phyloP scores from a whole-genome alignment of 2,797 vertebrate genomes.

The Glyptemys insculpta region DNA sequence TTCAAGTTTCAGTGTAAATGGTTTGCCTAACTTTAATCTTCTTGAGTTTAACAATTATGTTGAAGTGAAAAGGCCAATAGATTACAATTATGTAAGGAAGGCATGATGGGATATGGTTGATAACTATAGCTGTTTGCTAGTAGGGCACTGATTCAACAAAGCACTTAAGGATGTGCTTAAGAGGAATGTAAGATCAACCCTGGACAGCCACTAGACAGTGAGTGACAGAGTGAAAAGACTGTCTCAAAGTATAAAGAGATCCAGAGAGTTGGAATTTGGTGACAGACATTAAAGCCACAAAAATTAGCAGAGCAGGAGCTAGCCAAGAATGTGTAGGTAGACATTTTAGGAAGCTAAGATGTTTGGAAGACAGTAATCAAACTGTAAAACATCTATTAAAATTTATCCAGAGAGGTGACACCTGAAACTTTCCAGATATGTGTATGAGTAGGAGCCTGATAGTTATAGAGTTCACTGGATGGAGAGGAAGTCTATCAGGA shows the following conservation, averaged over 20 bases:
- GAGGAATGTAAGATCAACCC: not conserved
- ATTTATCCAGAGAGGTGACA: not conserved
- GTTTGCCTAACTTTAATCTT: not conserved
- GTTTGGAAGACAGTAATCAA: not conserved
- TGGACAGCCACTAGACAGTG: not conserved
- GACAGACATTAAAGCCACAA: not conserved
- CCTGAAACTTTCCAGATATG: not conserved
- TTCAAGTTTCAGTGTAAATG: not conserved
- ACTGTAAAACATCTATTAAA: not conserved
- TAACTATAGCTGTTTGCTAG: not conserved
- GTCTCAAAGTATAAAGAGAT: not conserved
- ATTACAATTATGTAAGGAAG: not conserved
- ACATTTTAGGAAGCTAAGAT: not conserved
- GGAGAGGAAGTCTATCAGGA: not conserved
- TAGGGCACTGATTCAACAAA: not conserved
- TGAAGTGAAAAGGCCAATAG: not conserved
- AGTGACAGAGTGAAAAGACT: not conserved
- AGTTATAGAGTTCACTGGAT: not conserved
- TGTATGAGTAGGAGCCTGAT: not conserved
- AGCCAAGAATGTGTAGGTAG: not conserved
- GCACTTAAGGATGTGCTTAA: not conserved
- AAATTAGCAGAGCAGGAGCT: not conserved
- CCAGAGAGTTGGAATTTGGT: not conserved
- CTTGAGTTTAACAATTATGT: not conserved
- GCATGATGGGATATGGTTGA: not conserved